phyloP scores from a whole-genome alignment of 2,113 vertebrate species.

The Nibea albiflora region DNA sequence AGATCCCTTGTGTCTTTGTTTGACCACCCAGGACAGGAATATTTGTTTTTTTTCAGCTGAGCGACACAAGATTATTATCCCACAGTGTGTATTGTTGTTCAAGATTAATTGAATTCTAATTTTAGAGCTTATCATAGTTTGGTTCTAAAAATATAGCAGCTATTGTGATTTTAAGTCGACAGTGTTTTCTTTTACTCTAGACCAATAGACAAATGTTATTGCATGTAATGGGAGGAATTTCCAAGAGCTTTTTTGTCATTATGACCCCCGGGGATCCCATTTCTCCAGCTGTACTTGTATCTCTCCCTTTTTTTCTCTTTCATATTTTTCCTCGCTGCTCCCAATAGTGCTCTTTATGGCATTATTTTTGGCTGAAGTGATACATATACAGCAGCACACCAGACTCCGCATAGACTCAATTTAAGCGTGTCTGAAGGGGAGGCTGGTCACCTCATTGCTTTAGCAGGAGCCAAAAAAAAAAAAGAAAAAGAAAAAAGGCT shows the following conservation, averaged over 20 bases:
- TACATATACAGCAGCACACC: conserved; percentile 59
- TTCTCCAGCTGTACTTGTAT: conserved; percentile 54
- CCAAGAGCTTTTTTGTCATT: conserved; percentile 66
- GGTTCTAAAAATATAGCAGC: conserved; percentile 62
- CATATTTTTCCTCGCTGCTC: conserved; percentile 53
- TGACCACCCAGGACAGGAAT: conserved; percentile 52
- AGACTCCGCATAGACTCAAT: conserved; percentile 59
- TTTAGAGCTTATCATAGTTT: conserved; percentile 73
- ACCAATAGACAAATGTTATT: conserved; percentile 70
- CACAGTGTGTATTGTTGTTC: conserved; percentile 71
- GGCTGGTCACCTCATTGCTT: conserved; percentile 62
- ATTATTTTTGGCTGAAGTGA: conserved; percentile 66
- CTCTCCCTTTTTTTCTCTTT: conserved; percentile 36
- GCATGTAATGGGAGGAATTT: conserved; percentile 66
- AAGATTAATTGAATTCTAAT: conserved; percentile 78
- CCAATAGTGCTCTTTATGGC: conserved; percentile 61
- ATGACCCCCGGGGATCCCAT: conserved; percentile 55
- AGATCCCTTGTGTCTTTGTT: conserved; percentile 72
- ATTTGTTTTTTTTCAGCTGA: conserved; percentile 48
- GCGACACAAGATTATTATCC: conserved; percentile 66
- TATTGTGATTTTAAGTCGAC: conserved; percentile 67
- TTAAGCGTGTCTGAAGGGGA: conserved; percentile 58
- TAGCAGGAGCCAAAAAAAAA: conserved; percentile 55
- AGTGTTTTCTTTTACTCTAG: conserved; percentile 67
- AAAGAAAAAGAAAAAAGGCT: conserved; percentile 45